Conservation (phyloP, 2,888 invertebrate species). For the Drosophila aldrichi region DNA sequence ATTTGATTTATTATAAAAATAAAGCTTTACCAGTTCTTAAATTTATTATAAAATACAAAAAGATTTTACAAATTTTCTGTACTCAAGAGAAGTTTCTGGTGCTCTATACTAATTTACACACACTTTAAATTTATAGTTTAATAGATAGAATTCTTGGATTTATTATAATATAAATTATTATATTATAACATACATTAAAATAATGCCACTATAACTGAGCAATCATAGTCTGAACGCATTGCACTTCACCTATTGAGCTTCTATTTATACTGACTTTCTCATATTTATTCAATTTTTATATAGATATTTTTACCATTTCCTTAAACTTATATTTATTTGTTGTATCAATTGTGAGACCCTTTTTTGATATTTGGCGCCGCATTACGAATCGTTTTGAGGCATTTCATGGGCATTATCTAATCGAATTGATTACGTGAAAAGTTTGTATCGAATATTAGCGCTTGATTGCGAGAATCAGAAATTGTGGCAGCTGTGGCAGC, state of each 20-base stretch:
- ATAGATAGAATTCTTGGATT: too few relatives aligned
- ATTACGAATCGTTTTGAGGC: constrained; percentile 52
- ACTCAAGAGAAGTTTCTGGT: background rate
- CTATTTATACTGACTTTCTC: background rate
- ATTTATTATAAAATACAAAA: background rate
- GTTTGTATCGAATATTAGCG: constrained; percentile 72
- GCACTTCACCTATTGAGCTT: too few relatives aligned
- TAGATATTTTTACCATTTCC: background rate
- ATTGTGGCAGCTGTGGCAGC: constrained; percentile 39
- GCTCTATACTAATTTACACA: too few relatives aligned
- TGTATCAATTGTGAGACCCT: background rate
- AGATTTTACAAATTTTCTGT: background rate
- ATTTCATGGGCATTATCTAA: constrained; percentile 74
- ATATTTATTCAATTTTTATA: background rate
- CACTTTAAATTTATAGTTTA: too few relatives aligned
- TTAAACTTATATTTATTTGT: background rate
- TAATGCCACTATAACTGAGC: background rate
- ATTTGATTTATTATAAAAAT: background rate
- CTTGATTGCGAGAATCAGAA: constrained; percentile 54
- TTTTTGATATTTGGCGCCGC: constrained; percentile 58
- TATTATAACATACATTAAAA: too few relatives aligned
- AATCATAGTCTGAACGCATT: background rate
- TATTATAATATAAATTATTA: too few relatives aligned
- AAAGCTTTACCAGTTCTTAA: background rate
- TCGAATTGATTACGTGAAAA: constrained; percentile 77